phyloP scores from a whole-genome alignment of 2,888 invertebrate genomes.

The Lamproptera curius region DNA sequence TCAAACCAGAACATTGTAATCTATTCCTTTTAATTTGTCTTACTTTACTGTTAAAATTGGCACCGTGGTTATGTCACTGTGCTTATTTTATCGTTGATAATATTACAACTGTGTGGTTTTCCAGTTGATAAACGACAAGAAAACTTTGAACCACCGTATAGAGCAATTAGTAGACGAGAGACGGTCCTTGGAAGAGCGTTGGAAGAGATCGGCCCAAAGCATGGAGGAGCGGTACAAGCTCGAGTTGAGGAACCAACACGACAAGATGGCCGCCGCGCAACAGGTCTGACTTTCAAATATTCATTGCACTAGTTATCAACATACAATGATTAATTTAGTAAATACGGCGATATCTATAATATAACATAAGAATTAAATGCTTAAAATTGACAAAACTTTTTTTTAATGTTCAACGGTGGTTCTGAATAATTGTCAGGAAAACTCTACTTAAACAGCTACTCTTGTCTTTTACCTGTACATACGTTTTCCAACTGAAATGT shows the following conservation, averaged over 20 bases:
- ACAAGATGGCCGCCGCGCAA: slow-evolving; percentile 87
- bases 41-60: no score
- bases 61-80: neutral
- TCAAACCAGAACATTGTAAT: no score
- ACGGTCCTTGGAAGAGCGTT: slow-evolving; percentile 81
- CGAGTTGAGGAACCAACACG: slow-evolving; percentile 85
- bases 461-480: no score
- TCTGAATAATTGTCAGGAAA: no score
- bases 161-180: slow-evolving; percentile 82
- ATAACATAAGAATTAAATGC: no score
- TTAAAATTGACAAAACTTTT: no score
- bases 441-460: no score
- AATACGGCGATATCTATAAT: no score
- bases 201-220: slow-evolving; percentile 81
- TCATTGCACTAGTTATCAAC: no score
- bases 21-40: neutral
- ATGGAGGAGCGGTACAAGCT: slow-evolving; percentile 86
- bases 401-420: no score
- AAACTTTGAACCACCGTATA: slow-evolving; percentile 85
- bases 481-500: no score
- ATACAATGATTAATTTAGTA: no score
- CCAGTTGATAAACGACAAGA: slow-evolving; percentile 87
- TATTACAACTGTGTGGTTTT: slow-evolving; percentile 5
- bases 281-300: slow-evolving; percentile 64
- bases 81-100: neutral